Percentiles rank a stretch among this genome's conserved stretches.
Conservation (phyloP, 1,140 invertebrate genomes). For the Pseudomyrmex sp. region DNA sequence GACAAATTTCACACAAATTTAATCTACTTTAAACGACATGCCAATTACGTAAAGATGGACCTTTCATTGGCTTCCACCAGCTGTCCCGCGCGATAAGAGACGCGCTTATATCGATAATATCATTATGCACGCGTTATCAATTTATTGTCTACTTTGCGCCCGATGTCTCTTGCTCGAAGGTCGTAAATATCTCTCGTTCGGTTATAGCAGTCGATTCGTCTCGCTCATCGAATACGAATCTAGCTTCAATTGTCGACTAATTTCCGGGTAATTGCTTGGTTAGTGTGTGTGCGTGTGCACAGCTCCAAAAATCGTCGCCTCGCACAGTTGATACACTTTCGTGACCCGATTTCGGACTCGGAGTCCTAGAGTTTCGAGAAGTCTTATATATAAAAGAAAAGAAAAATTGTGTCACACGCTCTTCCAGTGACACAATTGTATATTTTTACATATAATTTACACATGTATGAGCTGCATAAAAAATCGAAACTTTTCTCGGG, state of each 20-base stretch:
- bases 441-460: too few relatives aligned
- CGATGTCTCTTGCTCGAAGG: slow-evolving; percentile 35
- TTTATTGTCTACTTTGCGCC: slow-evolving; percentile 57
- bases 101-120: slow-evolving; percentile 58
- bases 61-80: slow-evolving; percentile 26
- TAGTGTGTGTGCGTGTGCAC: too few relatives aligned
- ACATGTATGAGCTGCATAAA: too few relatives aligned
- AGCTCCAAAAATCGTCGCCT: too few relatives aligned
- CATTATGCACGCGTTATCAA: slow-evolving; percentile 62
- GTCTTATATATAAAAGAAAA: too few relatives aligned
- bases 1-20: too few relatives aligned
- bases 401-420: too few relatives aligned
- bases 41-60: background rate
- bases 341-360: slow-evolving; percentile 25
- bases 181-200: slow-evolving; percentile 53
- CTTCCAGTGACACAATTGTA: too few relatives aligned
- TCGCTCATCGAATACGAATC: slow-evolving; percentile 30
- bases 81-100: slow-evolving; percentile 7
- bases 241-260: slow-evolving; percentile 44
- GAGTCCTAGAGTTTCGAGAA: slow-evolving; percentile 8
- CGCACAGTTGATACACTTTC: background rate
- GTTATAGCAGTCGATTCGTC: slow-evolving; percentile 30
- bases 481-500: too few relatives aligned
- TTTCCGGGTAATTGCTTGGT: slow-evolving; percentile 19
- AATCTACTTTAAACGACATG: too few relatives aligned